Percentiles rank a stretch among this genome's conserved stretches.
Evolutionary conservation across 2,888 invertebrate species (phyloP).

Genomic region (Thysanoteuthis rhombus): DNA sequence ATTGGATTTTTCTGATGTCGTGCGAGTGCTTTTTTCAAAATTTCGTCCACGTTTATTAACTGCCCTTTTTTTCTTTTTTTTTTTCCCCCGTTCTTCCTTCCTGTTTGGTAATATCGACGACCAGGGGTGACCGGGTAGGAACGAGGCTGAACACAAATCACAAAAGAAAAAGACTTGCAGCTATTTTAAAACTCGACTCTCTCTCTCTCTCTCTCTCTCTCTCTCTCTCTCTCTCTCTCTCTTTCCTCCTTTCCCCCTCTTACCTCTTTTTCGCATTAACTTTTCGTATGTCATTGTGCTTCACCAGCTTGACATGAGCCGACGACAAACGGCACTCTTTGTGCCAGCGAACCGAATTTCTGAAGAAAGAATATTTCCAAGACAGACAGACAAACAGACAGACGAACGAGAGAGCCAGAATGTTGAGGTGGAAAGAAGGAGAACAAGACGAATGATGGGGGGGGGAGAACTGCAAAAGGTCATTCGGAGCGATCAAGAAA

Average conservation of each 20-base stretch:
- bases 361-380: background rate
- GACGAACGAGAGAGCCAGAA: background rate
- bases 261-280: background rate
- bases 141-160: background rate
- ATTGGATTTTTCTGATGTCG: too few relatives aligned
- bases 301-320: background rate
- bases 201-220: background rate
- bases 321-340: slow-evolving; percentile 12
- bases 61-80: too few relatives aligned
- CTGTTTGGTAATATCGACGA: too few relatives aligned
- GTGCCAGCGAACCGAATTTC: background rate
- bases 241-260: background rate
- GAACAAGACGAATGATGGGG: background rate
- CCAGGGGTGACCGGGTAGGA: background rate
- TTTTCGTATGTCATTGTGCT: background rate
- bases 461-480: background rate
- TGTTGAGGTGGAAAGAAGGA: background rate
- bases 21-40: too few relatives aligned
- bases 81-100: too few relatives aligned
- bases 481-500: background rate
- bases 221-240: background rate
- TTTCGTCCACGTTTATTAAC: too few relatives aligned
- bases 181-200: background rate
- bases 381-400: background rate
- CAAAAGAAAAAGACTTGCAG: background rate